Evolutionary conservation across 2,888 invertebrate genomes (phyloP), one percentile per base, ranked within the genome.

Genomic region (Amaurobius ferox): DNA sequence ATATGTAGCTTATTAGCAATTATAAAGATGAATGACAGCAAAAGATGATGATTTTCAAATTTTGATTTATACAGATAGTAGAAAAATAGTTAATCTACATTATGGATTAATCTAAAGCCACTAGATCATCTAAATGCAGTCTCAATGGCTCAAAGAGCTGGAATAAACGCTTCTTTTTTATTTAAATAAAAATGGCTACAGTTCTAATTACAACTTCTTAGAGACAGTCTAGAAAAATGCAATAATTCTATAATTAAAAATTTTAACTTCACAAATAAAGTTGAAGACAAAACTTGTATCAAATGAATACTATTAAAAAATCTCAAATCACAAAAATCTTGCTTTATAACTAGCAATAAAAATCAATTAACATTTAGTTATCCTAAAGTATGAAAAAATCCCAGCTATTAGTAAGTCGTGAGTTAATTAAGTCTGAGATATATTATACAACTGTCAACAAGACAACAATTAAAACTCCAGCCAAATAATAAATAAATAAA

Each of bases 71-170:
- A 44, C 44, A 44, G 44, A 16, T 7, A 44, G 44, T 44, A 44
- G 44, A 44, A 44, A 44, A 44, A 44, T 44, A 44, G 44, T 44
- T 44, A 44, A 44, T 44, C 44, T 44, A 44, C 44, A 44, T 44
- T 44, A 44, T 44, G 44, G 16, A 44, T 44, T 44, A 44, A 16
- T 44, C 44, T 44, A 44, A 44, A 44, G 44, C 44, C 44, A 44
- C 44, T 44, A 44, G 44, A 16, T 16, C 6, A 44, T 44, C 44
- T 44, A 44, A 44, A 44, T 44, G 44, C 44, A 44, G 44, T 44
- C 16, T 44, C 44, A 44, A 13, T 44, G 16, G 44, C 44, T 16
- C 44, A 44, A 11, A 16, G 44, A 44, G 44, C 44, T 44, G 44
- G 2, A 44, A 44, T 44, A 7, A 44, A 44, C 6, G 44, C 44